A percentile compares a stretch with the other conserved stretches of the same genome.
phyloP scores from a whole-genome alignment of 2,113 vertebrate species.

The Scortum barcoo region DNA sequence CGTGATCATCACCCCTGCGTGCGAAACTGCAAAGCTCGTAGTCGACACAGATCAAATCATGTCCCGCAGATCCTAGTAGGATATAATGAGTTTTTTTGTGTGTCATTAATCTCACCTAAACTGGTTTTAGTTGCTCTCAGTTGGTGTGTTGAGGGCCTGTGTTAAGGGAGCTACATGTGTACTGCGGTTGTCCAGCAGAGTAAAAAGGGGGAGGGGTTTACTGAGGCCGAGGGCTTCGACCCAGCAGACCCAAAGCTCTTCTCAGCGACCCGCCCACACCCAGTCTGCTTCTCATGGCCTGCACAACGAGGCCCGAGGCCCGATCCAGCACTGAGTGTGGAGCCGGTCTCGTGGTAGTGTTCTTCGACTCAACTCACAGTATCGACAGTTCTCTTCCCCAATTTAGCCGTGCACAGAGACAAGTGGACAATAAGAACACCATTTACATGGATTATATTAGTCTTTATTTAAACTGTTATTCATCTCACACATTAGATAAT shows the following conservation, averaged over 20 bases:
- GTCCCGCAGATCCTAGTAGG: not conserved
- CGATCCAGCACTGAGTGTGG: not conserved
- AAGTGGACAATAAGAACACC: constrained; percentile 85
- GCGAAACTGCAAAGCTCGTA: constrained; percentile 50
- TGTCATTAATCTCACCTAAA: constrained; percentile 33
- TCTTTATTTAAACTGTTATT: constrained; percentile 89
- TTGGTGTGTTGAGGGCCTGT: constrained; percentile 20
- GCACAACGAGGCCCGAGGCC: constrained; percentile 1
- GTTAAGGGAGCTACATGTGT: constrained; percentile 19
- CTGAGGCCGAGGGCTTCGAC: constrained; percentile 21
- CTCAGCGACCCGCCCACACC: not conserved
- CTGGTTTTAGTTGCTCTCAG: constrained; percentile 37
- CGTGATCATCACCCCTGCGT: constrained; percentile 48
- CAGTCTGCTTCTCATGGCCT: not conserved
- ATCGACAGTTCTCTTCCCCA: constrained; percentile 15
- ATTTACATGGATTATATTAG: constrained; percentile 88
- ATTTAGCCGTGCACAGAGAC: constrained; percentile 54
- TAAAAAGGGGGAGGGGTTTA: constrained; percentile 7
- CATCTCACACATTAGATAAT: constrained; percentile 87
- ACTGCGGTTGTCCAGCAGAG: constrained; percentile 36
- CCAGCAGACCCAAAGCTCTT: constrained; percentile 25
- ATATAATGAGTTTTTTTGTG: not conserved
- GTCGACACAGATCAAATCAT: constrained; percentile 4
- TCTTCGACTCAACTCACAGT: constrained; percentile 14
- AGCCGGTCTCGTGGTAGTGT: not conserved